Evolutionary conservation across 2,888 invertebrate genomes (phyloP).

Genomic region (Eupithecia abbreviata): DNA sequence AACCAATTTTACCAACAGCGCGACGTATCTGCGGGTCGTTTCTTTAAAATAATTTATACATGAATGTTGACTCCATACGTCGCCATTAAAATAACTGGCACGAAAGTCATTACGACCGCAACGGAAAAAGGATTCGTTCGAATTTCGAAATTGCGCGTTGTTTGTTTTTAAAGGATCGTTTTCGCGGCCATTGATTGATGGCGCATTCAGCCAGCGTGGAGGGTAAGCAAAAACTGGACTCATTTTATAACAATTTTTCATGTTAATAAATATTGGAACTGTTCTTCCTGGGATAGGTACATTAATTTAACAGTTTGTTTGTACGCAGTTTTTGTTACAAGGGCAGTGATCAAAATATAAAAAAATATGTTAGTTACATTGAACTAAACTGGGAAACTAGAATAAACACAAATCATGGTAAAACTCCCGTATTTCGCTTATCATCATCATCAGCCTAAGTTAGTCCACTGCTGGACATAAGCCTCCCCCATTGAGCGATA

Average conservation of each 20-base stretch:
- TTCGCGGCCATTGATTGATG: slow-evolving; percentile 48
- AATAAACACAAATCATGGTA: neutral
- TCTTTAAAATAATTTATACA: slow-evolving; percentile 42
- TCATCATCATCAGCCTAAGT: no score
- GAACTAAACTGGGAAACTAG: neutral
- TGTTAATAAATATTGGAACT: slow-evolving; percentile 60
- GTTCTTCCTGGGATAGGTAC: slow-evolving; percentile 9
- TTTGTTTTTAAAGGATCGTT: slow-evolving; percentile 63
- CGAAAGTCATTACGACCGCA: slow-evolving; percentile 56
- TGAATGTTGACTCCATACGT: slow-evolving; percentile 18
- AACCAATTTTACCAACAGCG: neutral
- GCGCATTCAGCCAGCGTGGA: slow-evolving; percentile 48
- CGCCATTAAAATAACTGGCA: slow-evolving; percentile 51
- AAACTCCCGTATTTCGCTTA: neutral
- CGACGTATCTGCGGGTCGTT: neutral
- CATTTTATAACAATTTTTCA: slow-evolving; percentile 75
- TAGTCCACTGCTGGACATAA: no score
- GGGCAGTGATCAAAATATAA: neutral
- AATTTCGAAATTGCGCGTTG: slow-evolving; percentile 55
- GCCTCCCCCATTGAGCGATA: no score
- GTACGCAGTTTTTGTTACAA: neutral
- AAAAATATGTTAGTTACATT: neutral
- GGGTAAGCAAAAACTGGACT: slow-evolving; percentile 59
- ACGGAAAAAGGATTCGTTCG: slow-evolving; percentile 50
- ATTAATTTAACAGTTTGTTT: slow-evolving; percentile 4